phyloP scores from a whole-genome alignment of 2,797 vertebrate genomes.

The Pampus argenteus region DNA sequence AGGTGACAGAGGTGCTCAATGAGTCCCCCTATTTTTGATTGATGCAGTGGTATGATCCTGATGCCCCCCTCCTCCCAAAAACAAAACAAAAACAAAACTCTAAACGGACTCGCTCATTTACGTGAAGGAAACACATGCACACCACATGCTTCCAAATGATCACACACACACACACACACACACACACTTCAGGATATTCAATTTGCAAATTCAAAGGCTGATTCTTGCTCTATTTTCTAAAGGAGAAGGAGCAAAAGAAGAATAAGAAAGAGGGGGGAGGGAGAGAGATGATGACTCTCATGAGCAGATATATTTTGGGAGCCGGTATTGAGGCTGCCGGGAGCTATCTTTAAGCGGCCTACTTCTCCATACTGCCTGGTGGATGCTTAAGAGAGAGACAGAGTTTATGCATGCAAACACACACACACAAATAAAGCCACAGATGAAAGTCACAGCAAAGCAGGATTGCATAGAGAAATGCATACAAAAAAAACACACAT shows the following conservation, averaged over 20 bases:
- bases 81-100: too few species aligned
- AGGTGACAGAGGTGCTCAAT: constrained; percentile 9
- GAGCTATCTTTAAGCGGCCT: constrained; percentile 88
- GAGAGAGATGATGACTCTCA: constrained; percentile 72
- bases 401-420: constrained; percentile 57
- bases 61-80: constrained; percentile 46
- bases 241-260: constrained; percentile 61
- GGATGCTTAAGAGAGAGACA: constrained; percentile 66
- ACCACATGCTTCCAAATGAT: neutral
- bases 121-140: constrained; percentile 6
- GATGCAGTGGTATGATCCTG: constrained; percentile 34
- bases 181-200: constrained; percentile 17
- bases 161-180: neutral
- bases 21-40: constrained; percentile 2
- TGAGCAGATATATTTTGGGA: constrained; percentile 85
- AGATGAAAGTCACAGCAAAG: constrained; percentile 22
- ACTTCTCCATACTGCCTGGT: constrained; percentile 81
- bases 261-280: constrained; percentile 59
- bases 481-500: constrained; percentile 15
- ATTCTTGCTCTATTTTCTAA: constrained; percentile 54
- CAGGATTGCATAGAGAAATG: constrained; percentile 22
- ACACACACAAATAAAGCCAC: constrained; percentile 16
- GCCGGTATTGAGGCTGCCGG: constrained; percentile 83
- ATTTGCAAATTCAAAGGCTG: constrained; percentile 47
- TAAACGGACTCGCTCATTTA: too few species aligned